A percentile compares a stretch with the other conserved stretches of the same genome.
phyloP scores from a whole-genome alignment of 2,888 invertebrate genomes.

The Epirrhoe tristata region DNA sequence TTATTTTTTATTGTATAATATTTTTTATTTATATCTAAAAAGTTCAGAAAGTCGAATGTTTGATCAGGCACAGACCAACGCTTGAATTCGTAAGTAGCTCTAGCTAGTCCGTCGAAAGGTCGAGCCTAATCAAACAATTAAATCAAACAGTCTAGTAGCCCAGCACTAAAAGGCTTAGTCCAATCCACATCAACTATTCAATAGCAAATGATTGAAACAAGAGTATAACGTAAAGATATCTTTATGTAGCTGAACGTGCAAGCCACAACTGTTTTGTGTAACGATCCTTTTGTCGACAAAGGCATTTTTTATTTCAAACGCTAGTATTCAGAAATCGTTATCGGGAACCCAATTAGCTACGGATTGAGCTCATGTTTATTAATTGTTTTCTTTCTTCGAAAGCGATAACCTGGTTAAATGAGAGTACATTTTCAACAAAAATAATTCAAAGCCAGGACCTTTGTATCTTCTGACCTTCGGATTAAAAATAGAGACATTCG shows the following conservation, averaged over 20 bases:
- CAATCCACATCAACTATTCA: slow-evolving; percentile 46
- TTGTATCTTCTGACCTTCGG: too few species aligned
- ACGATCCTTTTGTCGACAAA: slow-evolving; percentile 14
- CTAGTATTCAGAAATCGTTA: slow-evolving; percentile 35
- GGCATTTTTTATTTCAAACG: slow-evolving; percentile 33
- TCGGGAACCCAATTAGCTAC: slow-evolving; percentile 36
- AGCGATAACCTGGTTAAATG: slow-evolving; percentile 4
- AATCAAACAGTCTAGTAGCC: background rate
- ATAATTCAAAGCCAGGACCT: too few species aligned
- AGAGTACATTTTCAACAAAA: too few species aligned
- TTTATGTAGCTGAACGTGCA: slow-evolving; percentile 34
- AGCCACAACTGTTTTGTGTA: slow-evolving; percentile 21
- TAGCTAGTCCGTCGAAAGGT: slow-evolving; percentile 15
- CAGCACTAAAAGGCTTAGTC: slow-evolving; percentile 41
- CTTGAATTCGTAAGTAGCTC: background rate
- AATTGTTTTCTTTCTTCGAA: slow-evolving; percentile 27
- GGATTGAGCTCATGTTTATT: slow-evolving; percentile 36
- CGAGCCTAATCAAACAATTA: slow-evolving; percentile 16
- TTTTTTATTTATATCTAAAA: background rate
- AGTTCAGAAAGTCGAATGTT: background rate
- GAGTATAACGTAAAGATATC: slow-evolving; percentile 41
- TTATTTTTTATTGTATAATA: too few species aligned
- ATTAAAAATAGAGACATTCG: too few species aligned
- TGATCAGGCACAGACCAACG: background rate
- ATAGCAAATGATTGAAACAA: slow-evolving; percentile 41